Conservation (phyloP, 1,140 invertebrate genomes). For the Atopsyche davidsoni region DNA sequence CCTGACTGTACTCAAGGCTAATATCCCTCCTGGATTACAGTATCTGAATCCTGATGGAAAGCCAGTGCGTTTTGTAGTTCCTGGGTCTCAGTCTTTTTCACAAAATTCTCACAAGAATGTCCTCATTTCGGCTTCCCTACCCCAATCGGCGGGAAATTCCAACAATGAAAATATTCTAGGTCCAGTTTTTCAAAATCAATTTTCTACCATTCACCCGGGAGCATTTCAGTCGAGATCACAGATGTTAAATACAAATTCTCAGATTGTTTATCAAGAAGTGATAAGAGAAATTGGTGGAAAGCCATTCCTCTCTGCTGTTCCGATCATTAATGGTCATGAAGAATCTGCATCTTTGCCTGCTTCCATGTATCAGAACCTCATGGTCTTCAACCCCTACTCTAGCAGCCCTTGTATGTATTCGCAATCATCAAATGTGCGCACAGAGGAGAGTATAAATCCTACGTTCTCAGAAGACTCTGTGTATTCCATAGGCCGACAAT, state of each 20-base stretch:
- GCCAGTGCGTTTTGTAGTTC: constrained; percentile 41
- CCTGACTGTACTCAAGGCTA: background rate
- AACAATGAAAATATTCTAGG: constrained; percentile 5
- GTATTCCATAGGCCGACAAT: background rate
- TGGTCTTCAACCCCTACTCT: constrained; percentile 43
- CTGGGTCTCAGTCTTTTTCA: constrained; percentile 38
- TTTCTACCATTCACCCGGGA: constrained; percentile 34
- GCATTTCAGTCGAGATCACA: constrained; percentile 38
- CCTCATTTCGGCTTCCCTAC: constrained; percentile 8
- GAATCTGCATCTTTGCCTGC: constrained; percentile 31
- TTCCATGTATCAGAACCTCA: constrained; percentile 44
- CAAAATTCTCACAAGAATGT: constrained; percentile 33
- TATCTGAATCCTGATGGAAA: constrained; percentile 39
- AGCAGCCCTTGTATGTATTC: constrained; percentile 42
- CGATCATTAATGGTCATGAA: constrained; percentile 29
- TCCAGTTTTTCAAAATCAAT: constrained; percentile 27
- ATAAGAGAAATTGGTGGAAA: constrained; percentile 42
- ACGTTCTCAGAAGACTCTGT: constrained; percentile 1
- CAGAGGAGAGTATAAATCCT: background rate
- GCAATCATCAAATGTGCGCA: constrained; percentile 27
- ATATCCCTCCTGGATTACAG: constrained; percentile 29
- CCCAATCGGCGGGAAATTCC: background rate
- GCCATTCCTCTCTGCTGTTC: constrained; percentile 39
- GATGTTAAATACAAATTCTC: constrained; percentile 43
- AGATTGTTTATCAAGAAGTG: constrained; percentile 45